Evolutionary conservation across 2,888 invertebrate genomes (phyloP), one percentile per base, ranked within the genome.

Genomic region (Apamea crenata): DNA sequence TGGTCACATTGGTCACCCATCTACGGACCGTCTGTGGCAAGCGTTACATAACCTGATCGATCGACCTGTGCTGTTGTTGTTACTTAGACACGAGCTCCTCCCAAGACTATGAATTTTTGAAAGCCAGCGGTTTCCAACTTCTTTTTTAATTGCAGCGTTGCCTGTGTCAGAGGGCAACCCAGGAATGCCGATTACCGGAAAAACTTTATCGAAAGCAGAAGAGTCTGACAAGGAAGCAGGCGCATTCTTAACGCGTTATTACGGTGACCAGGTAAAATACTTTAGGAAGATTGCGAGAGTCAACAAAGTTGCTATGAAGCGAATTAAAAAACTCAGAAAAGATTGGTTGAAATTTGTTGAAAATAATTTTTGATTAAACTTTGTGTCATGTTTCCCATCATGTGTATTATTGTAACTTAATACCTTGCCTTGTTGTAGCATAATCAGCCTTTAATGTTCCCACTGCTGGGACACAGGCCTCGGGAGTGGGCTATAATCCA

Each of bases 301-400:
- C 50, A 82, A 82, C 44, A 53, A 47, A 12, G 25, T 2, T 29
- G 53, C 80, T 25, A 61, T 81, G 83, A 81, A 82, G 36, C 77
- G 61, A 68, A 61, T 81, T 29, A 25, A 29, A 18, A 82, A 68
- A 53, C 53, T 81, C 16, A 53, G 12, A 77, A 82, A 25, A 29
- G 59, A 81, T 32, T 81, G 80, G 80, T 21, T 77, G 16, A 68
- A 36, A 36, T 68, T 61, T 68, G 76, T 61, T 47, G 83, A 81
- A 8, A 77, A 77, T 1, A 4, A 81, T 61, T 47, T 68, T 68
- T 68, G 44, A 81, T 44, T 77, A 80, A 68, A 67, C 7, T 3
- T 75, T 14, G 8, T 18, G 50, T 74, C 1, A 21, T 44, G 12
- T 25, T 16, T 61, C 0, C 2, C 25, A 67, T 47, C 3, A 3